A percentile compares a stretch with the other conserved stretches of the same genome.
These are phyloP conservation scores for Anarsia innoxiella DNA, from an alignment of 2,888 invertebrate species.

Conservation along the genomic window DNA sequence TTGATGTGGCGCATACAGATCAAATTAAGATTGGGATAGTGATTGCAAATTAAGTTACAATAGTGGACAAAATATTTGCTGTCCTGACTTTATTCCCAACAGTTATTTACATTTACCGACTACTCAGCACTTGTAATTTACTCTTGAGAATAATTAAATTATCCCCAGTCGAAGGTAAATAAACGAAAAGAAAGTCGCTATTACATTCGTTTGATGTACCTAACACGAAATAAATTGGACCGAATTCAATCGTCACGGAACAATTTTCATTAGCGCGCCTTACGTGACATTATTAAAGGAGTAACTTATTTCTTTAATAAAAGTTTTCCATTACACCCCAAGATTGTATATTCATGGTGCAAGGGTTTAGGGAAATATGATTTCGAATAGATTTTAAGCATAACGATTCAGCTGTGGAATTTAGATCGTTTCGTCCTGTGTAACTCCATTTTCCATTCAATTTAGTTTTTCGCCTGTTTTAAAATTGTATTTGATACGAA, in stretches of 20 bases:
- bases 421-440: no score
- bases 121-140: slow-evolving; percentile 1
- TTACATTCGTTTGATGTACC: slow-evolving; percentile 44
- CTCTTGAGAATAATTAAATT: slow-evolving; percentile 12
- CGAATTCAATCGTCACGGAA: slow-evolving; percentile 58
- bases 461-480: slow-evolving; percentile 4
- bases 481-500: no score
- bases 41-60: no score
- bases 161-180: slow-evolving; percentile 17
- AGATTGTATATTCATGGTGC: slow-evolving; percentile 47
- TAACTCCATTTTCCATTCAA: slow-evolving; percentile 8
- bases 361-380: slow-evolving; percentile 24
- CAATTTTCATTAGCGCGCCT: slow-evolving; percentile 64
- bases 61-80: no score
- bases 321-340: slow-evolving; percentile 42
- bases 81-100: no score
- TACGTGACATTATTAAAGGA: slow-evolving; percentile 63
- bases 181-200: slow-evolving; percentile 26
- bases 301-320: slow-evolving; percentile 27
- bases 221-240: slow-evolving; percentile 51
- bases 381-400: no score
- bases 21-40: no score
- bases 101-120: no score
- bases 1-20: no score
- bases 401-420: no score